Base-by-base conservation (phyloP, 2,797 vertebrate species). In the Pangasius djambal region DNA sequence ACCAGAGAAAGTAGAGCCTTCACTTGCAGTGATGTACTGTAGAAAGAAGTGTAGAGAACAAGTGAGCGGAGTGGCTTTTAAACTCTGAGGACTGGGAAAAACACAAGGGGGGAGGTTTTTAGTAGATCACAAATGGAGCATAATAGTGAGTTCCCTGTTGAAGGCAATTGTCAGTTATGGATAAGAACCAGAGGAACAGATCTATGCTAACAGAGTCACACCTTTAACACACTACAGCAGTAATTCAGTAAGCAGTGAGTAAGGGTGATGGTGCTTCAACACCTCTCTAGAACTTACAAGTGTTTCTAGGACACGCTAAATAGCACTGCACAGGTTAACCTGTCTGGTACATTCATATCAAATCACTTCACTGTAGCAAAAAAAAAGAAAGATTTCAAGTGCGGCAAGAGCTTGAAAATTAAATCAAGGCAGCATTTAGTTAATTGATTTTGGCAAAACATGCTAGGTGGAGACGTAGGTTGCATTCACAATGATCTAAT, bases 401-500 rank as follows among this genome's bases (percentile, higher is more conserved):
- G n/a, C 67, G 18, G 34, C 18, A 2, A 82, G 25, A 13, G 65
- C 37, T 84, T 0, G 40, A 34, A 88, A 85, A 69, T 69, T 3
- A 52, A 65, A 78, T 78, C 63, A 44, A 88, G 61, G 31, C 44
- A 22, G 74, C 37, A 81, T 81, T 79, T 82, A 87, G 63, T 50
- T 55, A 48, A 74, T 37, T 55, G 40, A 34, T 70, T 90, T 31
- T 55, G 37, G 37, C 13, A 70, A 52, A 81, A 52, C 34, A 15
- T 10, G 59, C n/a, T 18, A 34, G 67, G 75, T 61, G 44, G n/a
- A 74, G 69, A 83, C 78, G 50, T 40, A 57, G 72, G 79, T 74
- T 89, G 67, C 52, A 48, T 85, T 91, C 37, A 78, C 83, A 63
- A 55, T 86, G 48, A 86, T 89, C 65, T 86, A 77, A 87, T 57